A percentile compares a stretch with the other conserved stretches of the same genome.
phyloP scores from a whole-genome alignment of 2,797 vertebrate species.

The Ceryle rudis region DNA sequence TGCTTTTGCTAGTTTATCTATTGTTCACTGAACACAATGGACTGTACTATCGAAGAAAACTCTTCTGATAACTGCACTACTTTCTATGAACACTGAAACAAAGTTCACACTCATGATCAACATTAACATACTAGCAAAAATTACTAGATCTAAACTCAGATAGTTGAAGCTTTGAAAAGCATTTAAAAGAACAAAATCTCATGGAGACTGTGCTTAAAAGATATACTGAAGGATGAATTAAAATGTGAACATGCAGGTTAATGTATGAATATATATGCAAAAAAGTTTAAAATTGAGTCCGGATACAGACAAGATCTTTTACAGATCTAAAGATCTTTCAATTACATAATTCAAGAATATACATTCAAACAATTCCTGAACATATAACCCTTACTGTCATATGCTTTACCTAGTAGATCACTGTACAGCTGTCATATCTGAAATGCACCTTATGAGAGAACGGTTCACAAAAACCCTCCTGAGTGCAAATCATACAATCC shows the following conservation, averaged over 20 bases:
- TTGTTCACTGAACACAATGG: background rate
- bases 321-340: background rate
- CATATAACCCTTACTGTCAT: background rate
- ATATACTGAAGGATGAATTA: background rate
- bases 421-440: background rate
- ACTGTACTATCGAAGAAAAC: background rate
- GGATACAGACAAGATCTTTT: background rate
- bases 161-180: conserved; percentile 12
- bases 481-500: background rate
- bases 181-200: background rate
- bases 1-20: background rate
- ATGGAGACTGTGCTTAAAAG: background rate
- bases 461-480: background rate
- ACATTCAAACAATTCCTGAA: background rate
- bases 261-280: background rate
- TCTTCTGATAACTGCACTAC: background rate
- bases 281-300: background rate
- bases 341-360: background rate
- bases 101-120: background rate
- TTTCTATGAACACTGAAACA: background rate
- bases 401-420: background rate
- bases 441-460: background rate
- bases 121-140: background rate
- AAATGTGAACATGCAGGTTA: background rate
- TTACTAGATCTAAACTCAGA: background rate